A percentile compares a stretch with the other conserved stretches of the same genome.
phyloP scores from a whole-genome alignment of 2,113 vertebrate species.

The Microcebus murinus region DNA sequence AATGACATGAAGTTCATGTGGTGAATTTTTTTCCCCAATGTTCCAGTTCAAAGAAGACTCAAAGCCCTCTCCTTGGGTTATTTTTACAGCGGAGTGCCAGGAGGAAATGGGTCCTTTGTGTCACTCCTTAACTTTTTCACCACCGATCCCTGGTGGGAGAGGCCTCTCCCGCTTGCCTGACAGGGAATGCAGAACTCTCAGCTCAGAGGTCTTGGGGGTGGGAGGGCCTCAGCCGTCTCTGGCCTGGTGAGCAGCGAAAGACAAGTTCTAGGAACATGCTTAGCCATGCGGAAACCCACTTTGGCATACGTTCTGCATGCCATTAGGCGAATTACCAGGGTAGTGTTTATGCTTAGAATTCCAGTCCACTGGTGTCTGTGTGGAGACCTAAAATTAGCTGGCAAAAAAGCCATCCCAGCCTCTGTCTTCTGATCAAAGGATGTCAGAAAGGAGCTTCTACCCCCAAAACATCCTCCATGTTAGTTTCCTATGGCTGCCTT shows the following conservation, averaged over 20 bases:
- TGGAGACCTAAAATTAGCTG: neutral
- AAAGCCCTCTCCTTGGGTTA: neutral
- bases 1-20: neutral
- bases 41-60: neutral
- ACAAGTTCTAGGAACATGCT: neutral
- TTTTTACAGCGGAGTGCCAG: neutral
- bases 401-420: neutral
- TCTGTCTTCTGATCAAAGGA: neutral
- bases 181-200: neutral
- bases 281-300: neutral
- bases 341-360: neutral
- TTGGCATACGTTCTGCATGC: neutral
- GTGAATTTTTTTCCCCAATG: neutral
- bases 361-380: neutral
- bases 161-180: neutral
- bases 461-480: neutral
- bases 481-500: neutral
- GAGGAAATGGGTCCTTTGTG: neutral
- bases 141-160: neutral
- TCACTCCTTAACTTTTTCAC: neutral
- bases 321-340: neutral
- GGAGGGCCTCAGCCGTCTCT: neutral
- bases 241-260: neutral
- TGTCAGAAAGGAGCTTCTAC: neutral
- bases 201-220: neutral